Base-by-base conservation (phyloP, 2,797 vertebrate species). In the Schizothorax lantsangensis region DNA sequence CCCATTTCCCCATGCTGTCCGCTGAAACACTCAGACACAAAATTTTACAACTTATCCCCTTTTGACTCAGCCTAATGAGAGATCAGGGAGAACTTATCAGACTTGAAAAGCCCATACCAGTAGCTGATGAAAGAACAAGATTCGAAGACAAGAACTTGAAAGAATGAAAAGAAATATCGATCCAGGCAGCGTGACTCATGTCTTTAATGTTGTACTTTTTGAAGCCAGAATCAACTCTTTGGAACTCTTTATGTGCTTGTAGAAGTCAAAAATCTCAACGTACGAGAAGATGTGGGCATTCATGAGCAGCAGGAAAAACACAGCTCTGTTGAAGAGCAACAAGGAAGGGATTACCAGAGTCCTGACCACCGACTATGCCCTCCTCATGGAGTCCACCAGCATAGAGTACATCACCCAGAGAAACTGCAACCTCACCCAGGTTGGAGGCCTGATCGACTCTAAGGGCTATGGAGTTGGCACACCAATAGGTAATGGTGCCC, bases 271-370 rank as follows among this genome's bases (percentile, higher is more conserved):
- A 89, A 99, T 99, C 91, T 98, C 98, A 9, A 99, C 98, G 0
- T 99, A 99, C 1, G 98, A 99, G 94, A 99, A 99, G 94, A 99
- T 99, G 98, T 99, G 98, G 98, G 97, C 97, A 0, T 99, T 99
- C 86, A 99, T 99, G 98, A 98, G 97, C 95, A 98, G 98, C 93
- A 94, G 98, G 91, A 97, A 98, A 92, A 97, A 96, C 95, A 99
- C 97, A 0, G 97, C 97, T 0, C 88, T 99, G 90, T 95, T 99
- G 23, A 97, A 97, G 92, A 99, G 97, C 93, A 99, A 97, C 4
- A 95, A 95, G 0, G 97, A 98, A 82, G 98, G 98, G 15, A 98
- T 99, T 92, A 98, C 97, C 4, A 94, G 98, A 0, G 98, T 99
- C 54, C 96, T 99, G 57, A 98, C 98, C 8, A 98, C 98, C 0